phyloP scores from a whole-genome alignment of 2,113 vertebrate species.

The Cromileptes altivelis region DNA sequence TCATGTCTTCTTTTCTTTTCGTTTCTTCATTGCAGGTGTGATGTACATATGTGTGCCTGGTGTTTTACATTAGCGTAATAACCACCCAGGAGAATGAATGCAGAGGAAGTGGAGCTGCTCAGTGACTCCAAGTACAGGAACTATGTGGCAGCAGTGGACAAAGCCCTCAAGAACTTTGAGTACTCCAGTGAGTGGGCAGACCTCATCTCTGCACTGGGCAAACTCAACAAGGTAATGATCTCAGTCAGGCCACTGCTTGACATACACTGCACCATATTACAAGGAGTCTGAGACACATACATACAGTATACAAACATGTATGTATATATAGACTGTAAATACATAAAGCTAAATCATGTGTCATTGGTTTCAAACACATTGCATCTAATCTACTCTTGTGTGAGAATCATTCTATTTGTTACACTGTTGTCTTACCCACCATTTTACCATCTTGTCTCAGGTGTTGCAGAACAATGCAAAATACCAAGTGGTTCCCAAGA shows the following conservation, averaged over 20 bases:
- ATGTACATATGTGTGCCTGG: constrained; percentile 88
- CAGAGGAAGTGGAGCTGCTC: constrained; percentile 97
- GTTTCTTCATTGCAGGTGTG: constrained; percentile 84
- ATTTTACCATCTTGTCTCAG: constrained; percentile 73
- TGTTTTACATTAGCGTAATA: constrained; percentile 85
- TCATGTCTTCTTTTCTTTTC: background rate
- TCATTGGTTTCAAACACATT: background rate
- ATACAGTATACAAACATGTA: background rate
- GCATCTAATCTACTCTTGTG: background rate
- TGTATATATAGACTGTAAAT: background rate
- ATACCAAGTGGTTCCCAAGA: constrained; percentile 98
- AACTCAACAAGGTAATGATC: constrained; percentile 94
- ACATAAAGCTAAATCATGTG: background rate
- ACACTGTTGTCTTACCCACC: background rate
- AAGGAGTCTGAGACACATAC: background rate
- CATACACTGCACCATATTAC: background rate
- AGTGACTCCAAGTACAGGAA: constrained; percentile 99
- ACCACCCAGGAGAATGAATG: constrained; percentile 95
- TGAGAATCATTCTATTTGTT: background rate
- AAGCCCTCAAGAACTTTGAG: constrained; percentile 98
- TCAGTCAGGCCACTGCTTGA: background rate
- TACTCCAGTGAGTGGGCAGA: constrained; percentile 99
- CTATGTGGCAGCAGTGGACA: constrained; percentile 98
- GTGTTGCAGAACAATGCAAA: constrained; percentile 98
- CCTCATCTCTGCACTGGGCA: constrained; percentile 97